Evolutionary conservation across 2,888 invertebrate species (phyloP).

Genomic region (Netelia melanura): DNA sequence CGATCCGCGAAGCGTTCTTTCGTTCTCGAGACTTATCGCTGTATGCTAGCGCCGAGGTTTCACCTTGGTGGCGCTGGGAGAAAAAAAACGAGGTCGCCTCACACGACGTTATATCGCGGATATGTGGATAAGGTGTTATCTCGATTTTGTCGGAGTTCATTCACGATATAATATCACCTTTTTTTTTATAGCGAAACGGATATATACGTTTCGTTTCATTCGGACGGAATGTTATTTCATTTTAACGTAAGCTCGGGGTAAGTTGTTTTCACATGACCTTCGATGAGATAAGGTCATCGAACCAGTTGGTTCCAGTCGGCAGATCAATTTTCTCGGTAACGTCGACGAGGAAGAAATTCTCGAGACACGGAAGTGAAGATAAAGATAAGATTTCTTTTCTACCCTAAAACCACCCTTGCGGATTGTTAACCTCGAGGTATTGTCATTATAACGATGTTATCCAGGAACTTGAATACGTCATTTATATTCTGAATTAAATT

Average conservation of each 20-base stretch:
- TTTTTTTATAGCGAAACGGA: not conserved
- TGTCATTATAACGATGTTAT: not conserved
- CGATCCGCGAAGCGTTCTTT: slow-evolving; percentile 13
- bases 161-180: not conserved
- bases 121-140: not conserved
- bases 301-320: no score
- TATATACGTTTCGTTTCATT: not conserved
- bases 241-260: no score
- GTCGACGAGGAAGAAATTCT: no score
- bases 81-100: not conserved
- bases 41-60: slow-evolving; percentile 4
- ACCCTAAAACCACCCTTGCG: no score
- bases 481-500: not conserved
- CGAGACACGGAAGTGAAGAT: no score
- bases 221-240: not conserved
- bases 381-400: no score
- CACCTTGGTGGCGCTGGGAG: not conserved
- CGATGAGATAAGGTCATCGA: no score
- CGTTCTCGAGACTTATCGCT: not conserved
- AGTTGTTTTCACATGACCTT: no score
- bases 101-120: not conserved
- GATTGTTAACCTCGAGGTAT: not conserved
- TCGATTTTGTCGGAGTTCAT: not conserved
- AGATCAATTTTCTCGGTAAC: no score
- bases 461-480: not conserved